Evolutionary conservation across 1,140 invertebrate genomes (phyloP), one percentile per base, ranked within the genome.

Genomic region (Drosophila neocordata): DNA sequence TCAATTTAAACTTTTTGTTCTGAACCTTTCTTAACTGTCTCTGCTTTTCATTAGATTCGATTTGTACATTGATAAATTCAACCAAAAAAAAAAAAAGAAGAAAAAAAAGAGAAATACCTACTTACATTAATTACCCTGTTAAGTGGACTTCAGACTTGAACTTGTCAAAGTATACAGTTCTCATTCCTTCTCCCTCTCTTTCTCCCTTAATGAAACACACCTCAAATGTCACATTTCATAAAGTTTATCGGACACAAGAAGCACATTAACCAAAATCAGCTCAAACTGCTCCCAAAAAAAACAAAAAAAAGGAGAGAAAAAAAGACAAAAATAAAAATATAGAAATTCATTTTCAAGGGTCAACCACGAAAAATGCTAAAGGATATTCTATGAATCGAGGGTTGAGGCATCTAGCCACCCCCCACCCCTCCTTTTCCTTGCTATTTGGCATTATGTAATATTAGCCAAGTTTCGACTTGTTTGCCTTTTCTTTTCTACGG

Each of bases 41-140:
- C 48, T 69, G 60, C 64, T 65, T 56, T 69, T 73, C 38, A 44
- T 52, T 15, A 53, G 41, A 18, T 52, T 51, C 64, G 83, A 88
- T 88, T 88, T 88, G 83, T 88, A 69, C 65, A 69, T 57, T 63
- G 84, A 88, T 88, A 88, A 89, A 75, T 61, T 55, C 31, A 56
- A 27, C 55, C 20, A 59, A 60, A 27, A 4, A 44, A 15, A 48
- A 48, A 48, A 51, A 55, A n/a, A n/a, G n/a, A n/a, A n/a, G n/a
- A n/a, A n/a, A n/a, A n/a, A n/a, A n/a, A n/a, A n/a, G n/a, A 56
- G 41, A 48, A 48, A 48, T 48, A 35, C 27, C 73, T 83, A 88
- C 84, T 79, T 88, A 88, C 83, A 88, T 83, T 88, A 88, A 88
- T 88, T 88, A 88, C 84, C 83, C 53, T 77, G 79, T 88, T 88